Evolutionary conservation across 2,888 invertebrate species (phyloP).

Genomic region (Drosophila kanekoi): DNA sequence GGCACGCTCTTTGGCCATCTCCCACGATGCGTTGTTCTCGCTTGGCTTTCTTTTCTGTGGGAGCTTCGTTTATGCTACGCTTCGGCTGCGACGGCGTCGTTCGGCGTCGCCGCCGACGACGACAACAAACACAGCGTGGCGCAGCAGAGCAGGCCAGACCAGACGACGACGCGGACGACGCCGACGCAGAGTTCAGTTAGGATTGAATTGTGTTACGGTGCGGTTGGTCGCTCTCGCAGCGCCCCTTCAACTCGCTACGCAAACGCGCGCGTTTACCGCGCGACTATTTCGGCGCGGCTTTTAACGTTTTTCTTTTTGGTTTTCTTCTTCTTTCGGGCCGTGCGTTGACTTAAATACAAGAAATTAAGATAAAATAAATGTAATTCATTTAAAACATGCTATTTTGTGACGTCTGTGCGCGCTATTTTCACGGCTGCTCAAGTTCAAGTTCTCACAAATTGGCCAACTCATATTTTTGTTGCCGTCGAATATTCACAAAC

Average conservation of each 20-base stretch:
- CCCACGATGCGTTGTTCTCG: slow-evolving; percentile 50
- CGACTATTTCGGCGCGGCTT: slow-evolving; percentile 52
- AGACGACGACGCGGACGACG: slow-evolving; percentile 43
- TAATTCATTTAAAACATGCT: slow-evolving; percentile 21
- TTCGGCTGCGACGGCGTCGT: slow-evolving; percentile 65
- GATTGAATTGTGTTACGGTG: slow-evolving; percentile 81
- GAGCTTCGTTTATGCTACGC: slow-evolving; percentile 68
- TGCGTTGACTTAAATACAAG: slow-evolving; percentile 46
- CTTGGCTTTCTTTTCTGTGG: slow-evolving; percentile 52
- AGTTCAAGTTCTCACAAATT: slow-evolving; percentile 45
- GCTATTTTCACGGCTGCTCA: slow-evolving; percentile 24
- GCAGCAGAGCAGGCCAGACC: slow-evolving; percentile 27
- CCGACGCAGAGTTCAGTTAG: slow-evolving; percentile 78
- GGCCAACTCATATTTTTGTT: slow-evolving; percentile 37
- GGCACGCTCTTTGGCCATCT: slow-evolving; percentile 33
- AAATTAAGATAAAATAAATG: slow-evolving; percentile 30
- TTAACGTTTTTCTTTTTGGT: slow-evolving; percentile 25
- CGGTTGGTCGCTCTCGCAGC: slow-evolving; percentile 65
- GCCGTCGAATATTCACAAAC: slow-evolving; percentile 27
- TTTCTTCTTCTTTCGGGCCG: slow-evolving; percentile 10
- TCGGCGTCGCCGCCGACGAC: slow-evolving; percentile 35
- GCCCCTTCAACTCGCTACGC: slow-evolving; percentile 32
- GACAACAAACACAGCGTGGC: slow-evolving; percentile 44
- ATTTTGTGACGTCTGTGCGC: slow-evolving; percentile 19
- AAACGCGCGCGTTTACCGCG: slow-evolving; percentile 51